Base-by-base conservation (phyloP, 2,113 vertebrate genomes). In the Amphilophus citrinellus region DNA sequence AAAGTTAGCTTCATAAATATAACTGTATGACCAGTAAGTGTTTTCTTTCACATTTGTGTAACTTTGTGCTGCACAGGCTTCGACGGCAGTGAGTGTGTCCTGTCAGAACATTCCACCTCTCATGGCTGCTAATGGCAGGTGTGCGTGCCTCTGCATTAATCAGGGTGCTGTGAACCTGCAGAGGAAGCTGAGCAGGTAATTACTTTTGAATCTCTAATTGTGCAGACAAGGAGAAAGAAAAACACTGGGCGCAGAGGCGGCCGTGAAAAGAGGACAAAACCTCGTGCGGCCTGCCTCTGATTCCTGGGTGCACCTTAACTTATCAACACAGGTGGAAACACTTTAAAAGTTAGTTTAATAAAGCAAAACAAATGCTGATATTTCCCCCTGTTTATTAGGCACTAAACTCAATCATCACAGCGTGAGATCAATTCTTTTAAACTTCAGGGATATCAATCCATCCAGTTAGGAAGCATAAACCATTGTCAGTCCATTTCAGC, bases 181-280 rank as follows among this genome's bases (percentile, higher is more conserved):
- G 94, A 97, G 97, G 96, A 98, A 98, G 96, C 97, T 96, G 98
- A 97, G 98, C 98, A 98, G 96, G 96, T 98, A 98, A 98, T 99
- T 98, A 96, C 97, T 89, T 95, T 87, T 97, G 97, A 96, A 98
- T 98, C 97, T 97, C 96, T 97, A 97, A 97, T 97, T 97, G 95
- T 80, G 92, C 94, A 96, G 85, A 88, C 94, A 94, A 95, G 96
- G 96, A 96, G 96, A 84, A 87, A 88, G 66, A 90, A 85, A 93
- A 88, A 65, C 61, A 89, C 2, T 0, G 1, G 5, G 60, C n/a
- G 59, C 84, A 53, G 60, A 78, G 42, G 83, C 47, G 32, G 61
- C 77, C 63, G 42, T 76, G 77, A 60, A 96, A 94, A 93, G 92
- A 95, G 96, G 95, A 96, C 95, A 96, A 95, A 97, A 96, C 97